Evolutionary conservation across 2,888 invertebrate genomes (phyloP).

Genomic region (Physocephala rufipes): DNA sequence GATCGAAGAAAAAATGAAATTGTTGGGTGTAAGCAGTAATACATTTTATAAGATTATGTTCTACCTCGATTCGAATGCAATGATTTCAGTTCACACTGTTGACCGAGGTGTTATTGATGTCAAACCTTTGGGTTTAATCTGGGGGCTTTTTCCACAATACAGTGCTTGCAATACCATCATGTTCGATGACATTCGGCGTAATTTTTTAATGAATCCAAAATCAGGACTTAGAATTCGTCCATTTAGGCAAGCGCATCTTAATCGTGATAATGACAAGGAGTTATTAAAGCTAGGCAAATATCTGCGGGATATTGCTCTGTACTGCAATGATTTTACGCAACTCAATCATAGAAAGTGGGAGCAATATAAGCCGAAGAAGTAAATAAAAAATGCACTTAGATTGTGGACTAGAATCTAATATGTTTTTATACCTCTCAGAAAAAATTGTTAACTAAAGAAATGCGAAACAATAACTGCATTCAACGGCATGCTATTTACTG

Average conservation of each 20-base stretch:
- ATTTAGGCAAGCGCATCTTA: conserved; percentile 90
- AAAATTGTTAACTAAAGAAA: neutral
- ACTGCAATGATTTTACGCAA: conserved; percentile 82
- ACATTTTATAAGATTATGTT: conserved; percentile 91
- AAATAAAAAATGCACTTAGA: neutral
- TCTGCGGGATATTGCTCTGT: conserved; percentile 80
- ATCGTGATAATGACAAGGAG: conserved; percentile 85
- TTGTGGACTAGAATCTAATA: neutral
- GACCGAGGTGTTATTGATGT: conserved; percentile 94
- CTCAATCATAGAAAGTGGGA: conserved; percentile 95
- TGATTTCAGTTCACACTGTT: conserved; percentile 92
- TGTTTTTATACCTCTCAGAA: conserved; percentile 6
- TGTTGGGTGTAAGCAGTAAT: conserved; percentile 86
- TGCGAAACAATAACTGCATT: neutral
- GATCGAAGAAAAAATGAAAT: conserved; percentile 97
- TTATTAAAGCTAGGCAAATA: conserved; percentile 82
- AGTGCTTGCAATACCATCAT: conserved; percentile 93
- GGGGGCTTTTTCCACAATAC: conserved; percentile 94
- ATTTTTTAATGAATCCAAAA: conserved; percentile 97
- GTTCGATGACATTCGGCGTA: conserved; percentile 95
- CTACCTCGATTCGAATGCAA: conserved; percentile 89
- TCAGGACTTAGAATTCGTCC: conserved; percentile 90
- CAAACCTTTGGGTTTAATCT: conserved; percentile 95
- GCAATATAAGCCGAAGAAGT: conserved; percentile 68
- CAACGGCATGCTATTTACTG: conserved; percentile 21